Conservation (phyloP, 2,888 invertebrate genomes). For the Diarsia rubi region DNA sequence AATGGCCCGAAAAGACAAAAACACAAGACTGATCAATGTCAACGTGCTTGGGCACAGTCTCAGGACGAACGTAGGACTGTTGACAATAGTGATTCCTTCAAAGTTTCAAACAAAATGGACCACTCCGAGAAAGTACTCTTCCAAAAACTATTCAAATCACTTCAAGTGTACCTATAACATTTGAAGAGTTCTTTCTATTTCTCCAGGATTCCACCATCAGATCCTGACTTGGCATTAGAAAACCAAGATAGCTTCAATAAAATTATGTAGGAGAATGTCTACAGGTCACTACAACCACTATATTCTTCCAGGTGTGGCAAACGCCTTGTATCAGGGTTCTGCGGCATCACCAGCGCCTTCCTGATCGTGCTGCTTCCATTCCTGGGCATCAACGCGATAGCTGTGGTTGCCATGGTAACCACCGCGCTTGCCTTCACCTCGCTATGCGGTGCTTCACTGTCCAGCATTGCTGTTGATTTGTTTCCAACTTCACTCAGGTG, state of each 20-base stretch:
- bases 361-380: conserved; percentile 90
- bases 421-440: conserved; percentile 89
- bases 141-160: too few relatives aligned
- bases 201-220: too few relatives aligned
- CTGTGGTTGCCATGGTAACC: conserved; percentile 90
- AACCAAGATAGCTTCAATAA: background rate
- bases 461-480: conserved; percentile 92
- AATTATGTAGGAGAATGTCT: background rate
- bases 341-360: conserved; percentile 86
- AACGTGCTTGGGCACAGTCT: too few relatives aligned
- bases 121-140: too few relatives aligned
- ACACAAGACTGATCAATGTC: background rate
- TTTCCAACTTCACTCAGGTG: conserved; percentile 93
- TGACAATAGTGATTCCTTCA: too few relatives aligned
- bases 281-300: background rate
- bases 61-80: too few relatives aligned
- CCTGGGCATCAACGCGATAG: conserved; percentile 86
- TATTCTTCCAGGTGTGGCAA: conserved; percentile 81
- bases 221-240: too few relatives aligned
- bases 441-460: conserved; percentile 91
- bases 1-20: background rate
- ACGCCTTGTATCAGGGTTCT: conserved; percentile 79
- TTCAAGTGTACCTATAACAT: too few relatives aligned
- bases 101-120: too few relatives aligned
- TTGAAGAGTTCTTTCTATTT: too few relatives aligned